Percentiles rank a stretch among this genome's conserved stretches.
phyloP scores from a whole-genome alignment of 1,140 invertebrate species.

The Fopius arisanus region DNA sequence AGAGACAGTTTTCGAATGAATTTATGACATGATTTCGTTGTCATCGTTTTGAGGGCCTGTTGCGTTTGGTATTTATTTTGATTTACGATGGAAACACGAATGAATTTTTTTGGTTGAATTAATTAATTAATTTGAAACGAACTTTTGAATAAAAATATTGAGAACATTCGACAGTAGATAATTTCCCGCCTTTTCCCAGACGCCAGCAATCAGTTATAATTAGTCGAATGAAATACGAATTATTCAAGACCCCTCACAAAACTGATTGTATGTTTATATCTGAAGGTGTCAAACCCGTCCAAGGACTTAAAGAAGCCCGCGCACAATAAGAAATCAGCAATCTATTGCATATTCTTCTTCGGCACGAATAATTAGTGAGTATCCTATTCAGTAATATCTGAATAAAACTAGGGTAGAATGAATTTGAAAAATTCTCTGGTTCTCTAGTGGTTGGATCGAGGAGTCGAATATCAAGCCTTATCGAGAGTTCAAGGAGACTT shows the following conservation, averaged over 20 bases:
- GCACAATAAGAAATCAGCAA: constrained; percentile 68
- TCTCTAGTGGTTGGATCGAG: constrained; percentile 89
- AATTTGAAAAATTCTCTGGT: constrained; percentile 37
- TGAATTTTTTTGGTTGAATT: too few species aligned
- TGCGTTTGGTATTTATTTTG: too few species aligned
- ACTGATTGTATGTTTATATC: constrained; percentile 37
- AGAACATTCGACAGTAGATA: too few species aligned
- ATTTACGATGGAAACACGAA: too few species aligned
- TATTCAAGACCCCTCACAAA: neutral
- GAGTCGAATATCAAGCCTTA: constrained; percentile 86
- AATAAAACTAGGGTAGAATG: neutral
- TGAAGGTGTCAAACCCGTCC: constrained; percentile 77
- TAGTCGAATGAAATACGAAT: neutral
- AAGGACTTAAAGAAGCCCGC: constrained; percentile 72
- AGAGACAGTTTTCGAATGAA: too few species aligned
- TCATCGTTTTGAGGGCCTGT: too few species aligned
- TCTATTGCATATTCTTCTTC: constrained; percentile 92
- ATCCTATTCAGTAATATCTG: constrained; percentile 20
- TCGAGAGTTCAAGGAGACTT: constrained; percentile 80
- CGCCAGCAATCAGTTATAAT: constrained; percentile 4
- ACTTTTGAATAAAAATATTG: too few species aligned
- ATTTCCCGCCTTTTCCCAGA: too few species aligned
- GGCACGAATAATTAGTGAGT: constrained; percentile 94
- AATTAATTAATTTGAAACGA: too few species aligned
- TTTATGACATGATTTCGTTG: too few species aligned